A percentile compares a stretch with the other conserved stretches of the same genome.
These are phyloP conservation scores for Lepilemur ruficaudatus DNA, from an alignment of 2,797 vertebrate species.

Conservation along the genomic window DNA sequence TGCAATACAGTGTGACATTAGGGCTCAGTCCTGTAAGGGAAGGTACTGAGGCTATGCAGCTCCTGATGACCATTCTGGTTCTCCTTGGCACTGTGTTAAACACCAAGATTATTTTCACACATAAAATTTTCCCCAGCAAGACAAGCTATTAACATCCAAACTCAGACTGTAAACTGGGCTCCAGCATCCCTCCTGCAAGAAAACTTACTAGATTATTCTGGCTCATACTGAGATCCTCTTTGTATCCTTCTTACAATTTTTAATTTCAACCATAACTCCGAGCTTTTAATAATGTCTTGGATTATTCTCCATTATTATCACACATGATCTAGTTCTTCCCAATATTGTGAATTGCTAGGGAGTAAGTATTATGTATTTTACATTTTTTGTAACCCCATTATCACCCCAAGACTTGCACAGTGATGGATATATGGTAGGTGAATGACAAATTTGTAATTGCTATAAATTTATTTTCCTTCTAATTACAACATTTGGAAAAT, in stretches of 20 bases:
- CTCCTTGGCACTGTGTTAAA: not conserved
- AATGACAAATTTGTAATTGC: not conserved
- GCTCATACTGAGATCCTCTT: not conserved
- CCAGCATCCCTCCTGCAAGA: not conserved
- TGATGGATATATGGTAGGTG: not conserved
- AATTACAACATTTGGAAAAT: not conserved
- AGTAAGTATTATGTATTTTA: not conserved
- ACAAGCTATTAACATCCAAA: not conserved
- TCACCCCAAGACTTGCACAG: not conserved
- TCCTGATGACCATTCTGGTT: not conserved
- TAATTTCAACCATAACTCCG: not conserved
- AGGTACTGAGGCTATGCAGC: not conserved
- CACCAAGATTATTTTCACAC: not conserved
- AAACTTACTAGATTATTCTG: not conserved
- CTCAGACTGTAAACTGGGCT: not conserved
- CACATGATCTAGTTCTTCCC: not conserved
- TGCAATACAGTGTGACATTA: not conserved
- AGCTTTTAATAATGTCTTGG: not conserved
- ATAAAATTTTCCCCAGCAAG: not conserved
- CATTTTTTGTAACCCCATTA: not conserved
- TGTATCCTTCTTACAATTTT: not conserved
- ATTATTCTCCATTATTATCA: not conserved
- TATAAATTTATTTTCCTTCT: constrained; percentile 39
- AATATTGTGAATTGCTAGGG: not conserved
- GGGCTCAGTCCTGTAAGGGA: not conserved